Evolutionary conservation across 2,113 vertebrate species (phyloP), one percentile per base, ranked within the genome.

Genomic region (Rhadina sibilatrix): DNA sequence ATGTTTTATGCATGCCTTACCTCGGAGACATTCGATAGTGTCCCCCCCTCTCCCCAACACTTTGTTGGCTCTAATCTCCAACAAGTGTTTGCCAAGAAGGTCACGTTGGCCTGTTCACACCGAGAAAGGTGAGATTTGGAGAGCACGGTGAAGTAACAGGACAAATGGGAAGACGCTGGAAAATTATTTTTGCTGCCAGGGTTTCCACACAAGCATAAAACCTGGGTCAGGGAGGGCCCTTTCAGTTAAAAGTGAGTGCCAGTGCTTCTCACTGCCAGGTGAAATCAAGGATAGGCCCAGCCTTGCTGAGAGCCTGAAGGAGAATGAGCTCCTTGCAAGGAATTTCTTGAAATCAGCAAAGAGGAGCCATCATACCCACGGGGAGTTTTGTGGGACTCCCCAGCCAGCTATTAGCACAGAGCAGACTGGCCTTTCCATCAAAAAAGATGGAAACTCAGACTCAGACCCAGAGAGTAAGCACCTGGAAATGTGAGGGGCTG

Each of bases 1-100:
- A 77, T 95, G 78, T 96, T 85, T 94, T 96, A 90, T 97, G 85
- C 94, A 89, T 94, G 85, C 80, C 91, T 94, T 92, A 93, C 85
- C 63, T 94, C 60, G 49, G 71, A 78, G 95, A 95, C 74, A 96
- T 82, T 92, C 35, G 93, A 92, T 94, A 96, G 68, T n/a, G n/a
- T n/a, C n/a, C 77, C 57, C 68, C 57, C 71, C 84, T n/a, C n/a
- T n/a, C 69, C 82, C 87, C 57, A 61, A 96, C 40, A 78, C 69
- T 96, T 92, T 46, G 83, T 59, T 93, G 89, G 64, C 53, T 83
- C 54, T 33, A 14, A 79, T 72, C 92, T 91, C 81, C 89, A 53
- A 47, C 56, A 92, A 69, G 82, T 11, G 3, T 59, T 94, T 93
- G 59, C 83, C 65, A 76, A 68, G 69, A 92, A 53, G 65, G 59